Percentiles rank a stretch among this genome's conserved stretches.
Evolutionary conservation across 2,888 invertebrate genomes (phyloP).

Genomic region (Andrena praecox): DNA sequence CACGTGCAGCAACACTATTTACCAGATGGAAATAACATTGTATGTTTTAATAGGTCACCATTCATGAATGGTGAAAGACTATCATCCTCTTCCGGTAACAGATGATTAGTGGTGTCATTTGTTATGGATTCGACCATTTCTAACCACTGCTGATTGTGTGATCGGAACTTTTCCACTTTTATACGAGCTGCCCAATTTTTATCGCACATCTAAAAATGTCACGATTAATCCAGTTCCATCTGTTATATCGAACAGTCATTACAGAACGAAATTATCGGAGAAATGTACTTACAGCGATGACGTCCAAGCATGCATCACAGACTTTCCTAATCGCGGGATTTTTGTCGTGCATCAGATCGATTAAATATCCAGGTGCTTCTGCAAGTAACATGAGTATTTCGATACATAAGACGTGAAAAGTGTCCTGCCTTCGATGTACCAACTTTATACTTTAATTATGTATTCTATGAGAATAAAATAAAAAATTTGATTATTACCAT

Average conservation of each 20-base stretch:
- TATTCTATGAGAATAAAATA: not conserved
- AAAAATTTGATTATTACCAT: conserved; percentile 72
- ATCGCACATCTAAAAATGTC: conserved; percentile 88
- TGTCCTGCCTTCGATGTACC: conserved; percentile 1
- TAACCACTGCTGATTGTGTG: conserved; percentile 99
- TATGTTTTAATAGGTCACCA: conserved; percentile 89
- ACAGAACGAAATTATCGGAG: conserved; percentile 2
- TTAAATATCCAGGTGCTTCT: conserved; percentile 97
- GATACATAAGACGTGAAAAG: not conserved
- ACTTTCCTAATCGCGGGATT: conserved; percentile 97
- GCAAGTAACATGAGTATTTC: conserved; percentile 76
- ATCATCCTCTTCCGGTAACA: conserved; percentile 86
- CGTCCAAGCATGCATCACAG: conserved; percentile 97
- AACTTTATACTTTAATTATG: not conserved
- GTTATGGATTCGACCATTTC: conserved; percentile 95
- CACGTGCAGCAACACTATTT: conserved; percentile 30
- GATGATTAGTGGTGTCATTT: conserved; percentile 86
- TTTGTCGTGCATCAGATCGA: conserved; percentile 99
- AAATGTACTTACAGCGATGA: conserved; percentile 91
- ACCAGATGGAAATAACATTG: conserved; percentile 86
- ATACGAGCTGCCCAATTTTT: conserved; percentile 97
- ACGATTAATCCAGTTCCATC: conserved; percentile 11
- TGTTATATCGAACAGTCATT: conserved; percentile 11
- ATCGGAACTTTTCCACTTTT: conserved; percentile 97
- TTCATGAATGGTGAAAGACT: conserved; percentile 91